Evolutionary conservation across 2,113 vertebrate species (phyloP), one percentile per base, ranked within the genome.

Genomic region (Colossoma macropomum): DNA sequence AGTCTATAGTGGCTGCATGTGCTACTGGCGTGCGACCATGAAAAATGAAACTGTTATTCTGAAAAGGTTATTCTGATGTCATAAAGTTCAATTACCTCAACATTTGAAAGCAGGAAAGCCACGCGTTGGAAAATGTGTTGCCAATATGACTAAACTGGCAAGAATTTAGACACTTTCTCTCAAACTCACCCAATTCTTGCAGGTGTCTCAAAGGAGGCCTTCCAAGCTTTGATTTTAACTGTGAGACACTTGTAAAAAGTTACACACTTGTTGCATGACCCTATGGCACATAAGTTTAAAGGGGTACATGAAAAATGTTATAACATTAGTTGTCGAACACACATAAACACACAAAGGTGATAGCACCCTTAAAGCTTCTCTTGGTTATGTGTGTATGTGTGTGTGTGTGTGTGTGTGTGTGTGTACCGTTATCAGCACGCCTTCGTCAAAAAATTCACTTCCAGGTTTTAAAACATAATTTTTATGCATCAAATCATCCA

Each of bases 61-160:
- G 81, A 89, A 85, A 52, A 80, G 48, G 86, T 91, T 90, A 75
- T 84, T 92, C 84, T 92, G 86, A 90, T 83, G 77, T 83, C 77
- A 84, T 80, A 70, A 60, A 81, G 74, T 74, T 81, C 81, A 85
- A 81, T 81, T 77, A 87, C 78, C 74, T 74, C 84, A 77, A 85
- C 81, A 78, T 50, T 82, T 85, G 60, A 77, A 82, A 69, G 74
- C 62, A 41, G 73, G 66, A 85, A 84, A 82, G 78, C 56, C 84
- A 77, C 74, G 75, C 23, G 17, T 76, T 87, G 81, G 80, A 87
- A 87, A 85, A 83, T 74, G 50, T 75, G 85, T 87, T 89, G 87
- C 89, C 88, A 34, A 50, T 50, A 73, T 83, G 80, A 80, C 82
- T 87, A 83, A 85, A 85, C 79, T 83, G 81, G 84, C 77, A 83